Conservation (phyloP, 1,140 invertebrate genomes). For the Ericerus pela region DNA sequence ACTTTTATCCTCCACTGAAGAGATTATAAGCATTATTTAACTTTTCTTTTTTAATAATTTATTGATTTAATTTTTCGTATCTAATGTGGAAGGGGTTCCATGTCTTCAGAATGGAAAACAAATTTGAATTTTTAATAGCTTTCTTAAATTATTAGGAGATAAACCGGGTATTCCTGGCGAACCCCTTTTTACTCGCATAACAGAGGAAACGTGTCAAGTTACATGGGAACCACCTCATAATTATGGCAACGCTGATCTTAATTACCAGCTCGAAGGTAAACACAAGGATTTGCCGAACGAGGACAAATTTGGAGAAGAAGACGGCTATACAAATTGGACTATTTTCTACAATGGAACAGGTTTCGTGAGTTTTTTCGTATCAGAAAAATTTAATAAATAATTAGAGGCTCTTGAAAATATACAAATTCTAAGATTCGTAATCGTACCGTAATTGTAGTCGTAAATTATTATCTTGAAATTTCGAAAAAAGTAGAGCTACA, state of each 20-base stretch:
- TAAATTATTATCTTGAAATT: background rate
- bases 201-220: constrained; percentile 50
- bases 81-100: no score
- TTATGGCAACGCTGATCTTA: constrained; percentile 44
- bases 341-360: constrained; percentile 66
- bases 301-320: background rate
- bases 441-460: no score
- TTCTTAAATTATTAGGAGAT: constrained; percentile 37
- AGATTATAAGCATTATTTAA: no score
- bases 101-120: no score
- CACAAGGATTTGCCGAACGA: background rate
- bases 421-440: no score
- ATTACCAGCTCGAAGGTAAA: constrained; percentile 43
- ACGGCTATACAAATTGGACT: constrained; percentile 37
- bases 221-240: constrained; percentile 50
- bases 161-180: constrained; percentile 46
- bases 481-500: no score
- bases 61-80: no score
- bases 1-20: no score
- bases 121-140: constrained; percentile 14
- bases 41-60: no score
- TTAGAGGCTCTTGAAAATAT: no score
- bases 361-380: constrained; percentile 24
- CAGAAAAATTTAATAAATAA: constrained; percentile 4
- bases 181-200: constrained; percentile 46